Percentiles rank a stretch among this genome's conserved stretches.
These are phyloP conservation scores for Mactromeris polynyma DNA, from an alignment of 2,888 invertebrate genomes.

Conservation along the genomic window DNA sequence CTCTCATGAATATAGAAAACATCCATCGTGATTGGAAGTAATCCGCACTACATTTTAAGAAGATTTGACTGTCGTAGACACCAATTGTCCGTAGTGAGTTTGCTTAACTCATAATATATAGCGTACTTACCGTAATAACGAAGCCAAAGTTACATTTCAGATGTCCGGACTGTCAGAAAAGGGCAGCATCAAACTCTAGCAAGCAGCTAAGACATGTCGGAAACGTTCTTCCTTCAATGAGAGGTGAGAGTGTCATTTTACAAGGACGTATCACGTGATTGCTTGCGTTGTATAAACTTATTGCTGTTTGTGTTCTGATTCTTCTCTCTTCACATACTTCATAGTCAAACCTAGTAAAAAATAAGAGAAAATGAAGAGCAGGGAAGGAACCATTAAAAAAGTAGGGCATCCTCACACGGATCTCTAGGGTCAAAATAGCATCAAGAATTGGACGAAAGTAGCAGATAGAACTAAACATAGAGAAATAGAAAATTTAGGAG, in stretches of 20 bases:
- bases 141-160: neutral
- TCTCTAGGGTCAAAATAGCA: no score
- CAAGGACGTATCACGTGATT: neutral
- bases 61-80: neutral
- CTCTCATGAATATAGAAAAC: neutral
- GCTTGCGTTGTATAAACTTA: neutral
- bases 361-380: no score
- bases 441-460: no score
- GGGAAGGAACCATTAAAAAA: no score
- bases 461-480: no score
- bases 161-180: neutral
- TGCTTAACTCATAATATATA: neutral
- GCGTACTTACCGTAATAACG: neutral
- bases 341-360: neutral
- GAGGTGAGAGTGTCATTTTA: neutral
- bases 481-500: no score
- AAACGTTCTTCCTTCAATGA: neutral
- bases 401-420: neutral
- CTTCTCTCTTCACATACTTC: neutral
- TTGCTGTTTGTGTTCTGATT: neutral
- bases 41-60: neutral
- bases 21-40: neutral
- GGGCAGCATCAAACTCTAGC: neutral
- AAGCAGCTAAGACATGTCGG: neutral
- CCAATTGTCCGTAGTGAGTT: neutral